A percentile compares a stretch with the other conserved stretches of the same genome.
Conservation (phyloP, 2,797 vertebrate species). For the Lagorchestes hirsutus region DNA sequence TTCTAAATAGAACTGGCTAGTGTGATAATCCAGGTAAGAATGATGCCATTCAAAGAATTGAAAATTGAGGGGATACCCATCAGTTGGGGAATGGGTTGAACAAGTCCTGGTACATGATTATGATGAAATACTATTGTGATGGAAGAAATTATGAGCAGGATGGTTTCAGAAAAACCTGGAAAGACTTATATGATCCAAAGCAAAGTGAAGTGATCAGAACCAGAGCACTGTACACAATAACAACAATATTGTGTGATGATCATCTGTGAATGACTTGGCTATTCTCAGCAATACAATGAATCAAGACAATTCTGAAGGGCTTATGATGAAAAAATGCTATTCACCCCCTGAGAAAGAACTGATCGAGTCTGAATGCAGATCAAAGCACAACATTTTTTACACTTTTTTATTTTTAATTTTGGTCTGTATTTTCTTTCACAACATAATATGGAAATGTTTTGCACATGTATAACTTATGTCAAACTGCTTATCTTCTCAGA, state of each 20-base stretch:
- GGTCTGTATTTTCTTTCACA: background rate
- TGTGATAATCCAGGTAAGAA: background rate
- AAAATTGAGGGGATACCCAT: background rate
- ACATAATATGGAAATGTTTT: background rate
- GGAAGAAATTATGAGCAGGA: background rate
- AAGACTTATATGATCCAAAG: background rate
- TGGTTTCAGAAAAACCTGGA: background rate
- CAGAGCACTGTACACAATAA: background rate
- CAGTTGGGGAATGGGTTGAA: background rate
- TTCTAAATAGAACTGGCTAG: background rate
- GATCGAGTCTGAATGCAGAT: background rate
- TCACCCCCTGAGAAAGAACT: background rate
- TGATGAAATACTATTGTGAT: background rate
- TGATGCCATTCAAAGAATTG: background rate
- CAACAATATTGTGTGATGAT: background rate
- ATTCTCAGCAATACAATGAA: background rate
- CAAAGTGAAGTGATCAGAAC: background rate
- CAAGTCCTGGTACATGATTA: background rate
- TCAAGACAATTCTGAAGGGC: background rate
- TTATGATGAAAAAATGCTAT: background rate
- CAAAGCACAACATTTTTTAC: background rate
- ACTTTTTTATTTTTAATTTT: background rate
- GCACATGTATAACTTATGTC: background rate
- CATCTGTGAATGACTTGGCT: background rate
- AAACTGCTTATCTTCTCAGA: background rate